Evolutionary conservation across 2,888 invertebrate genomes (phyloP), one percentile per base, ranked within the genome.

Genomic region (Phymatocera aterrima): DNA sequence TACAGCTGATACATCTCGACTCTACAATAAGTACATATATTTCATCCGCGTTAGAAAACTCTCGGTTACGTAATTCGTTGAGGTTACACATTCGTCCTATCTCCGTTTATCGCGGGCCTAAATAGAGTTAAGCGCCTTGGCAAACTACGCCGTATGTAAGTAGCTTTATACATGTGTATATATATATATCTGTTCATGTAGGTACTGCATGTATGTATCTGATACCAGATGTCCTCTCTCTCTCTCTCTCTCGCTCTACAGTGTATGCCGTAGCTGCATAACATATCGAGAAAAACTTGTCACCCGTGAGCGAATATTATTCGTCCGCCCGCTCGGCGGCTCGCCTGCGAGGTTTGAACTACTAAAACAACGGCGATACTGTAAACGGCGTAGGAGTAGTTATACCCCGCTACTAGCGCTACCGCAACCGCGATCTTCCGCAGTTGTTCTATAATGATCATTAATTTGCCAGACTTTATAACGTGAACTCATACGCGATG

Each of bases 241-340:
- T 43, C 2, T 12, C 43, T 12, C 8, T 43, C 8, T 43, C 43
- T 12, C 10, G 43, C 43, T 3, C 15, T 43, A 15, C 43, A 8
- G 8, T 43, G 43, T 15, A 12, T 43, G n/a, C 1, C 2, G 15
- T 3, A 43, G 43, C 2, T 43, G 15, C 10, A 43, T 1, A 3
- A 64, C 65, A 78, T 46, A 28, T 77, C 57, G 61, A 46, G 21
- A 60, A 31, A 43, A 60, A 60, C 31, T 60, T 31, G 60, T 28
- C 51, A 46, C 43, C 5, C 74, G 74, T 15, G 74, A 81, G 83
- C 80, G 82, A 74, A 79, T 61, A 79, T n/a, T n/a, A n/a, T n/a
- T n/a, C n/a, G n/a, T n/a, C n/a, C n/a, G n/a, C n/a, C n/a, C n/a
- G n/a, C n/a, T n/a, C n/a, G n/a, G n/a, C n/a, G n/a, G n/a, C n/a